These are phyloP conservation scores for Lipophrys pholis DNA, from an alignment of 2,113 vertebrate genomes.

Conservation along the genomic window DNA sequence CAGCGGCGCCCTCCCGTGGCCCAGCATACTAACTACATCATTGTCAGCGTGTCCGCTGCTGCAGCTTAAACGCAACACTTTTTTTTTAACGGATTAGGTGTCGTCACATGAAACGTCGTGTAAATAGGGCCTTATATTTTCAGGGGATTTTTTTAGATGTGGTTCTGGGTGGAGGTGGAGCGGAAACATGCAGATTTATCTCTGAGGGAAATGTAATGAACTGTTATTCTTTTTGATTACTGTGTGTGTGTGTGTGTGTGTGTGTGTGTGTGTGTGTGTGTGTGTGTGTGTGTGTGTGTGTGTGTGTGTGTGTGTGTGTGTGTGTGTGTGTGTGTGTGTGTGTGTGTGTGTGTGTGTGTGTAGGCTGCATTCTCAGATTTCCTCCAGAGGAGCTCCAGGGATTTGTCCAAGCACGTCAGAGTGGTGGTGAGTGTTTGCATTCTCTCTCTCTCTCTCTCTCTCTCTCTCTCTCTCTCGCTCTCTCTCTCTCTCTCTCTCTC, in stretches of 20 bases:
- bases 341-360: slow-evolving; percentile 25
- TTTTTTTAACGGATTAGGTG: too few species aligned
- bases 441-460: slow-evolving; percentile 8
- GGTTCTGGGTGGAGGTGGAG: slow-evolving; percentile 2
- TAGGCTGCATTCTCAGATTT: slow-evolving; percentile 98
- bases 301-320: slow-evolving; percentile 38
- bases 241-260: slow-evolving; percentile 1
- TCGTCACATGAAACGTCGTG: too few species aligned
- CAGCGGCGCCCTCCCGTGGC: too few species aligned
- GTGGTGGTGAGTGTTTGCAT: slow-evolving; percentile 95
- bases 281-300: slow-evolving; percentile 33
- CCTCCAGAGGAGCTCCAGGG: slow-evolving; percentile 95
- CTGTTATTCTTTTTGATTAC: slow-evolving; percentile 60
- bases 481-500: slow-evolving; percentile 8
- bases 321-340: slow-evolving; percentile 31
- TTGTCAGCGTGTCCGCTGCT: too few species aligned
- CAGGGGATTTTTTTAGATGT: too few species aligned
- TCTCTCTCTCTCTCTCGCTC: slow-evolving; percentile 20
- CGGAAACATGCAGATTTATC: slow-evolving; percentile 11
- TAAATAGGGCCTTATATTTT: too few species aligned
- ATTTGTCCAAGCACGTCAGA: slow-evolving; percentile 95
- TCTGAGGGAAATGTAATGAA: slow-evolving; percentile 49
- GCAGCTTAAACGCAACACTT: too few species aligned
- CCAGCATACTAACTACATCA: too few species aligned
- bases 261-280: slow-evolving; percentile 35